Conservation (phyloP, 2,888 invertebrate species). For the Eumerus sabulonum region DNA sequence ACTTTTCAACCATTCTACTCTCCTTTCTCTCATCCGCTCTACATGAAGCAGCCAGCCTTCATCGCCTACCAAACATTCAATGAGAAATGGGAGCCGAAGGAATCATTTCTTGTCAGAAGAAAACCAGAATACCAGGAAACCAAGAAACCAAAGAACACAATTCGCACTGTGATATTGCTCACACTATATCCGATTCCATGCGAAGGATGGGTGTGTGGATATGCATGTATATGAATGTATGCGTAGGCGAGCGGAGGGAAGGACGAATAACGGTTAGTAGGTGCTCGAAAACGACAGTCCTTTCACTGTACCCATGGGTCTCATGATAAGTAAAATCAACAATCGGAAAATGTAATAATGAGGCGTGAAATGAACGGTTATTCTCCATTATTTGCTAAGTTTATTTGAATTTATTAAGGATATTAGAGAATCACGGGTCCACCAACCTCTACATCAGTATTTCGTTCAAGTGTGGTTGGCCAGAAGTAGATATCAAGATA, state of each 20-base stretch:
- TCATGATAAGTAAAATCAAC: conserved; percentile 69
- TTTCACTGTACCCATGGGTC: conserved; percentile 53
- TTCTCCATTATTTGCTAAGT: conserved; percentile 68
- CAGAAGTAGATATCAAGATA: conserved; percentile 30
- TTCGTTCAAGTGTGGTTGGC: conserved; percentile 11
- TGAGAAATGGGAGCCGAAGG: conserved; percentile 16
- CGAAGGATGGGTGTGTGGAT: conserved; percentile 24
- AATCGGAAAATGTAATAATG: conserved; percentile 69
- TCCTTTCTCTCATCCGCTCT: conserved; percentile 58
- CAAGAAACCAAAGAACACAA: no score
- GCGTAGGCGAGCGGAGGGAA: no score
- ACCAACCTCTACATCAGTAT: no score
- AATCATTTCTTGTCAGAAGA: conserved; percentile 38
- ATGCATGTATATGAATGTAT: no score
- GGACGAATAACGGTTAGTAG: conserved; percentile 12
- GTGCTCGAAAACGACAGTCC: conserved; percentile 18
- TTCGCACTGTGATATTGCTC: no score
- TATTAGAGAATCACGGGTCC: conserved; percentile 60
- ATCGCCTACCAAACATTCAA: conserved; percentile 64
- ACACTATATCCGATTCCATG: conserved; percentile 4
- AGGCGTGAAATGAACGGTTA: conserved; percentile 69
- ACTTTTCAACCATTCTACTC: conserved; percentile 62
- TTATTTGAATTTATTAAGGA: conserved; percentile 69
- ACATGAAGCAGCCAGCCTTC: no score
- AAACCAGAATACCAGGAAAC: neutral